Evolutionary conservation across 2,888 invertebrate genomes (phyloP).

Genomic region (Mantis religiosa): DNA sequence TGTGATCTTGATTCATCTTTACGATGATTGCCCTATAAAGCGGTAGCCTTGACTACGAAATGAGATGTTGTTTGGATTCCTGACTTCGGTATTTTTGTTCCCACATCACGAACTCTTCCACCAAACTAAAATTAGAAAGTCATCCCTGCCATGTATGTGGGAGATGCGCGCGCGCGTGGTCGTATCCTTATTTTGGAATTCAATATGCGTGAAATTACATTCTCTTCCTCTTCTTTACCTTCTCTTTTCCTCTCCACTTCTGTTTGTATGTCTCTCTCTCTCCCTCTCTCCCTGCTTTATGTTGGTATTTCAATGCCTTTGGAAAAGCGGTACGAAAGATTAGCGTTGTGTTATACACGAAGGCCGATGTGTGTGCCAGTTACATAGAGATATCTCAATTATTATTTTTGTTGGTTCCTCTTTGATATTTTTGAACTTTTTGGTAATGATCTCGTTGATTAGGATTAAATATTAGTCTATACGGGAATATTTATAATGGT

Average conservation of each 20-base stretch:
- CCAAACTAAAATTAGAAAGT: not conserved
- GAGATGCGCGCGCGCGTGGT: not conserved
- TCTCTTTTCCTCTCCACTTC: not conserved
- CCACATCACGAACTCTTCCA: not conserved
- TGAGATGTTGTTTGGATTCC: not conserved
- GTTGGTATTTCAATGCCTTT: not conserved
- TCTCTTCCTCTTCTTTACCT: not conserved
- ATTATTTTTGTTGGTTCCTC: too few species aligned
- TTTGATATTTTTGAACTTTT: too few species aligned
- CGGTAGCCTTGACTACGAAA: not conserved
- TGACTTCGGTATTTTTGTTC: not conserved
- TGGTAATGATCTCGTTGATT: too few species aligned
- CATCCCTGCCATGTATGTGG: not conserved
- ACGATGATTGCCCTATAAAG: not conserved
- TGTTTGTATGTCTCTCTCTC: not conserved
- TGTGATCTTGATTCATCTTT: not conserved
- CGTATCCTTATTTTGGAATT: not conserved
- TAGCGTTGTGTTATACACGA: not conserved
- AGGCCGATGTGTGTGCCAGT: too few species aligned
- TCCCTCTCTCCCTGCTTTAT: not conserved
- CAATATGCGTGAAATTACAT: slow-evolving; percentile 1
- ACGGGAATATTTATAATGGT: too few species aligned
- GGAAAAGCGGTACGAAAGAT: not conserved
- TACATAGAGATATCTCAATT: too few species aligned
- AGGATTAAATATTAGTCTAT: too few species aligned